Evolutionary conservation across 1,140 invertebrate genomes (phyloP), one percentile per base, ranked within the genome.

Genomic region (Ruditapes philippinarum): DNA sequence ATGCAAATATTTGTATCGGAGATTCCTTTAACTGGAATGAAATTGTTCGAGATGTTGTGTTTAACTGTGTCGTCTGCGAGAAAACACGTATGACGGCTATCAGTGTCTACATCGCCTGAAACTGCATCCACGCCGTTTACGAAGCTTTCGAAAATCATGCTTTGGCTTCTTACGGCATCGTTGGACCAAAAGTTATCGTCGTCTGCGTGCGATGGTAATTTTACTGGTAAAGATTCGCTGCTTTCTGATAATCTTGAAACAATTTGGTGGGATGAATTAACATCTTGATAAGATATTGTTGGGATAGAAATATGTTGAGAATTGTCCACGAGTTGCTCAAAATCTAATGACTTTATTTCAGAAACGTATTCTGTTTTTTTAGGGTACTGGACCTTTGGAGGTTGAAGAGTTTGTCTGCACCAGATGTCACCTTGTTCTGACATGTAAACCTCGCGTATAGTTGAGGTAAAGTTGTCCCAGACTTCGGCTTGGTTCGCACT

Each of bases 391-490:
- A 33, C 4, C 9, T 28, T 62, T 28, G 57, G 57, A 28, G 57
- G 25, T 9, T 62, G 57, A 62, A 62, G 57, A 28, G 57, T 62
- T 1, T 14, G 3, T n/a, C 1, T 42, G 17, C 65, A 70, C 65
- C 33, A 40, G 1, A 14, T 42, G 19, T 70, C 65, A n/a, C 65
- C 65, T 40, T n/a, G 33, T 17, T 38, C 33, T 76, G 40, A 42
- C 42, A 33, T 28, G 49, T 76, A 76, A 45, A 76, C 73, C 2
- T 76, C 45, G 11, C 36, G 17, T 49, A 76, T 76, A 7, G 45
- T n/a, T 12, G 73, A 45, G 5, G 73, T 76, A 31, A 76, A 76
- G n/a, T 76, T 76, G 25, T 76, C 73, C 73, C 73, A 76, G 12
- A 45, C 40, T 40, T 76, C 40, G 12, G 40, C 73, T 51, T 76